Percentiles rank a stretch among this genome's conserved stretches.
Evolutionary conservation across 1,140 invertebrate species (phyloP).

Genomic region (Lepidostoma basale): DNA sequence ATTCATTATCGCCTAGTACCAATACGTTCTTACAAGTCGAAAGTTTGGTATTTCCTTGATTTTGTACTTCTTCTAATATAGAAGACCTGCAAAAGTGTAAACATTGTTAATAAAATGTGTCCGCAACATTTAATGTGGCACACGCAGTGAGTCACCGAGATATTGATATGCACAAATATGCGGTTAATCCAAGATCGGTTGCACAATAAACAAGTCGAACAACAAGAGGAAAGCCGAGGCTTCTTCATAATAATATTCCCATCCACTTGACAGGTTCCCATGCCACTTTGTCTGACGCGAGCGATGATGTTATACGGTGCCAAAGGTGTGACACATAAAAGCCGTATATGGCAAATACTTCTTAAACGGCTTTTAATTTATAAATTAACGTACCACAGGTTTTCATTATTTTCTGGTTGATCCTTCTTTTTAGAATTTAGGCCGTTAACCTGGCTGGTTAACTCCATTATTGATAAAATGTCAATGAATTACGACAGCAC

Average conservation of each 20-base stretch:
- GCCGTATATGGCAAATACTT: slow-evolving; percentile 58
- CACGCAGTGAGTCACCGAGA: slow-evolving; percentile 21
- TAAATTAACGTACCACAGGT: slow-evolving; percentile 65
- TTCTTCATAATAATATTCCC: background rate
- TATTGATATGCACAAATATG: background rate
- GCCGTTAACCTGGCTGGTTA: slow-evolving; percentile 64
- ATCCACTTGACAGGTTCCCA: slow-evolving; percentile 36
- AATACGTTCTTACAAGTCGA: slow-evolving; percentile 91
- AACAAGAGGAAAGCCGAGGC: background rate
- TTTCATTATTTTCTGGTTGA: slow-evolving; percentile 66
- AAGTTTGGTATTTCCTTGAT: slow-evolving; percentile 90
- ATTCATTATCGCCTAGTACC: slow-evolving; percentile 93
- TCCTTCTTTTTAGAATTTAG: slow-evolving; percentile 70
- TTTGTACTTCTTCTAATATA: slow-evolving; percentile 92
- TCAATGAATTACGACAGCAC: slow-evolving; percentile 63
- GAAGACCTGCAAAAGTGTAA: slow-evolving; percentile 76
- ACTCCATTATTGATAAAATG: slow-evolving; percentile 61
- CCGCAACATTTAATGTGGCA: slow-evolving; percentile 3
- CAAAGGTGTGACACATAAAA: slow-evolving; percentile 62
- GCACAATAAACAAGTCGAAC: background rate
- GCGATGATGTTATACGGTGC: slow-evolving; percentile 55
- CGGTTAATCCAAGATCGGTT: background rate
- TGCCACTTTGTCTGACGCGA: slow-evolving; percentile 32
- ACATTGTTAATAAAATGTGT: slow-evolving; percentile 5
- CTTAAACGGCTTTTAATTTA: background rate